Evolutionary conservation across 2,797 vertebrate genomes (phyloP).

Genomic region (Takifugu rubripes): DNA sequence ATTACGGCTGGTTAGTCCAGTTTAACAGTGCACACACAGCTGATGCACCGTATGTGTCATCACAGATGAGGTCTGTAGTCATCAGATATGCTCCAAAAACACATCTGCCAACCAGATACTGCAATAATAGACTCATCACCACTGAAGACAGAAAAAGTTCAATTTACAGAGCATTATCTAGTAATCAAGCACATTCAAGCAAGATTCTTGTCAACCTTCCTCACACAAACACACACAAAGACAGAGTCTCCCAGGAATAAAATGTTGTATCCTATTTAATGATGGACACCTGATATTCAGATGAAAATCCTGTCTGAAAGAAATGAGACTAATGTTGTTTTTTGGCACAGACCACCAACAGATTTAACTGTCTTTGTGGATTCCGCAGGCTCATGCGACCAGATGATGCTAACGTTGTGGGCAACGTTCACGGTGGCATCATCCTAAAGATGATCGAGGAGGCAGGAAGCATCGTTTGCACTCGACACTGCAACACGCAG

Average conservation of each 20-base stretch:
- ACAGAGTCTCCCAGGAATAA: too few relatives aligned
- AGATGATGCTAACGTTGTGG: slow-evolving; percentile 89
- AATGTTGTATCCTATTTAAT: too few relatives aligned
- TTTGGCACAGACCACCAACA: too few relatives aligned
- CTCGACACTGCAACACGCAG: slow-evolving; percentile 90
- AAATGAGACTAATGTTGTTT: too few relatives aligned
- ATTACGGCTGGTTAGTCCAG: not conserved
- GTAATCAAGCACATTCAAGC: not conserved
- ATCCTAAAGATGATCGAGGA: slow-evolving; percentile 98
- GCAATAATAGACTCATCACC: too few relatives aligned
- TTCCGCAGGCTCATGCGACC: slow-evolving; percentile 89
- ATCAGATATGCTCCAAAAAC: not conserved
- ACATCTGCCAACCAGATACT: not conserved
- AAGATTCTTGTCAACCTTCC: not conserved
- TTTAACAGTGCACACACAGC: not conserved
- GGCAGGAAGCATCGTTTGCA: slow-evolving; percentile 89
- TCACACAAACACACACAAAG: too few relatives aligned
- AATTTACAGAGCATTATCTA: not conserved
- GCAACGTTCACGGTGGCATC: slow-evolving; percentile 90
- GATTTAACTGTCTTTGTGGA: not conserved
- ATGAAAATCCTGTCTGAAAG: too few relatives aligned
- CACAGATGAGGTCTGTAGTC: not conserved
- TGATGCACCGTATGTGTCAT: not conserved
- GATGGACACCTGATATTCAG: too few relatives aligned
- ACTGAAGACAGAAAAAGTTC: too few relatives aligned